Base-by-base conservation (phyloP, 2,888 invertebrate genomes). In the Ophion slaviceki region DNA sequence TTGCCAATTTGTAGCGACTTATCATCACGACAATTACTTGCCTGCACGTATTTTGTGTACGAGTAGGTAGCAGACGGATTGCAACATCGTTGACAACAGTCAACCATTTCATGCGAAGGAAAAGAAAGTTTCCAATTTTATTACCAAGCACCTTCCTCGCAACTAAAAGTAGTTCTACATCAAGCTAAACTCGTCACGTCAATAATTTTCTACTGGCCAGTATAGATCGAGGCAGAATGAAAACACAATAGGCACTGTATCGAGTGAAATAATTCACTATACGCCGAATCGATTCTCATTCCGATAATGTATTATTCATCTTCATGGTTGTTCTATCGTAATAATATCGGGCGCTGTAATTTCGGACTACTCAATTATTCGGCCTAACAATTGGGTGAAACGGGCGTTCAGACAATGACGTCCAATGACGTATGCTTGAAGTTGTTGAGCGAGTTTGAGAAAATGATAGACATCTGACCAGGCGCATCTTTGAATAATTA, bases 221-320 rank as follows among this genome's bases (percentile, higher is more conserved):
- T 11, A 53, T 53, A 53, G 53, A 53, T 14, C 14, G 53, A 53
- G 5, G 14, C 53, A 4, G 53, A 53, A 17, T 53, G 53, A 17
- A 17, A 53, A 53, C 14, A 53, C 53, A 17, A 53, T 53, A 53
- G 53, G 2, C 14, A 53, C 53, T 2, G 17, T 17, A 53, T 53
- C 53, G 17, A 53, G 53, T 53, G 17, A 53, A 53, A 53, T 53
- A 53, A 53, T 53, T 14, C 53, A 32, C 32, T n/a, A 10, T 53
- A 32, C 53, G 28, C 24, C 57, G 66, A 53, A 11, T 14, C 32
- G 47, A 17, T 47, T 45, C 10, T 40, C 40, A 24, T 53, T 53
- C 53, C 32, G 72, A 40, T 20, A 14, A 36, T 61, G 40, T 74
- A 62, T 74, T 62, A 28, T 62, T 62, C 62, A 28, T 24, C 24